Conservation (phyloP, 2,797 vertebrate species). For the Gastrophryne carolinensis region DNA sequence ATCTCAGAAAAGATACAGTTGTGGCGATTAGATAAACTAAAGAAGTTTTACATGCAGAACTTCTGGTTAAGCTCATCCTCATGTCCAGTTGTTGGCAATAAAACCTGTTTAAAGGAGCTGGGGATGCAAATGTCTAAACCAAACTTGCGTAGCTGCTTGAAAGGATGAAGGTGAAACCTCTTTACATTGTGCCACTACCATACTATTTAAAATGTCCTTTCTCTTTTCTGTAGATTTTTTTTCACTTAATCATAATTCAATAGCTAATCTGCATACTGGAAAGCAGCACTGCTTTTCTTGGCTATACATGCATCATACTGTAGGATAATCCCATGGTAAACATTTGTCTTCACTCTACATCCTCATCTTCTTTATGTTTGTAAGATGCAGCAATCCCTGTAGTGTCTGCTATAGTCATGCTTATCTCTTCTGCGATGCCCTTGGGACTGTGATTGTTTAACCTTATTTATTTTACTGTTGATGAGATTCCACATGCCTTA, state of each 20-base stretch:
- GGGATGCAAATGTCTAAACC: constrained; percentile 34
- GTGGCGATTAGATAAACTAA: no score
- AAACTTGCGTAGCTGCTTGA: neutral
- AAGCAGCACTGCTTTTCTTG: no score
- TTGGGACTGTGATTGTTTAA: neutral
- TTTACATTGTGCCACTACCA: no score
- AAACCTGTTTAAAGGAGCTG: neutral
- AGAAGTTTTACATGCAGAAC: no score
- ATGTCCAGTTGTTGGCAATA: no score
- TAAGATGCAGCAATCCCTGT: neutral
- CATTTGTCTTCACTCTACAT: neutral
- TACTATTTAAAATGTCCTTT: no score
- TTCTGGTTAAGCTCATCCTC: neutral
- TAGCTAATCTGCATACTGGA: no score
- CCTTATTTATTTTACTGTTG: neutral
- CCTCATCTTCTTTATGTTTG: neutral
- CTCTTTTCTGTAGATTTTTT: no score
- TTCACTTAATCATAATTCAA: no score
- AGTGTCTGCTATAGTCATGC: neutral
- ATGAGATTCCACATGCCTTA: neutral
- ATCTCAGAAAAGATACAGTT: no score
- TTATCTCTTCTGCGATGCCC: neutral
- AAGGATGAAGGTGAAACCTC: no score
- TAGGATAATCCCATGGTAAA: neutral
- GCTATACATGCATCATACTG: neutral